Percentiles rank a stretch among this genome's conserved stretches.
Evolutionary conservation across 2,888 invertebrate genomes (phyloP).

Genomic region (Clivina fossor): DNA sequence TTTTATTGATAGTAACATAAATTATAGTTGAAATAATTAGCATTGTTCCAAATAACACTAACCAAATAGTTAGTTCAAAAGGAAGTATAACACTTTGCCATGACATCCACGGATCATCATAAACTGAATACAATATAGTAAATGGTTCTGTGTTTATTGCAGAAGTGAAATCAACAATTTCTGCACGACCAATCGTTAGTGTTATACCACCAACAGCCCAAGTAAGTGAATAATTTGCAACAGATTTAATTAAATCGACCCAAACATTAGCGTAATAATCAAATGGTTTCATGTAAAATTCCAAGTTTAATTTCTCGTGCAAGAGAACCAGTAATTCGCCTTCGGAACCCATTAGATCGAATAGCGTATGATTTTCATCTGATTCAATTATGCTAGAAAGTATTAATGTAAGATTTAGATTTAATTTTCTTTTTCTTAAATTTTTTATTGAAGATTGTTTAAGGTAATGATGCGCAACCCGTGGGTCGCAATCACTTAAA

Average conservation of each 20-base stretch:
- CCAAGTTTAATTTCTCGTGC: conserved; percentile 7
- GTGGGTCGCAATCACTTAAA: too few relatives aligned
- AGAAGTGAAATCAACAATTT: conserved; percentile 13
- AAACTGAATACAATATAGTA: conserved; percentile 14
- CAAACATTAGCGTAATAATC: not conserved
- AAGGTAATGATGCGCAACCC: too few relatives aligned
- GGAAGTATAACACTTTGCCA: conserved; percentile 16
- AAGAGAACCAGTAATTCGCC: conserved; percentile 11
- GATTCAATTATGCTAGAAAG: too few relatives aligned
- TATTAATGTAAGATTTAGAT: too few relatives aligned
- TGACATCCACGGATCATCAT: conserved; percentile 21
- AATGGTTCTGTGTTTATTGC: conserved; percentile 10
- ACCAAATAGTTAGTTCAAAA: conserved; percentile 17
- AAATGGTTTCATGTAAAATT: not conserved
- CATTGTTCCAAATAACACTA: conserved; percentile 1
- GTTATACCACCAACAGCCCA: conserved; percentile 27
- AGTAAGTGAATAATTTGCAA: conserved; percentile 2
- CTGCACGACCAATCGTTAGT: not conserved
- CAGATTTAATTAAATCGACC: conserved; percentile 4
- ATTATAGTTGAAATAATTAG: conserved; percentile 11
- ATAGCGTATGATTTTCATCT: too few relatives aligned
- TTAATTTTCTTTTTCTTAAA: too few relatives aligned
- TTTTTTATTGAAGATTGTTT: too few relatives aligned
- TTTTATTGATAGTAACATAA: conserved; percentile 4
- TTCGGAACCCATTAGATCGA: conserved; percentile 17